These are phyloP conservation scores for Ciconia stormi DNA, from an alignment of 2,113 vertebrate genomes.

Conservation along the genomic window DNA sequence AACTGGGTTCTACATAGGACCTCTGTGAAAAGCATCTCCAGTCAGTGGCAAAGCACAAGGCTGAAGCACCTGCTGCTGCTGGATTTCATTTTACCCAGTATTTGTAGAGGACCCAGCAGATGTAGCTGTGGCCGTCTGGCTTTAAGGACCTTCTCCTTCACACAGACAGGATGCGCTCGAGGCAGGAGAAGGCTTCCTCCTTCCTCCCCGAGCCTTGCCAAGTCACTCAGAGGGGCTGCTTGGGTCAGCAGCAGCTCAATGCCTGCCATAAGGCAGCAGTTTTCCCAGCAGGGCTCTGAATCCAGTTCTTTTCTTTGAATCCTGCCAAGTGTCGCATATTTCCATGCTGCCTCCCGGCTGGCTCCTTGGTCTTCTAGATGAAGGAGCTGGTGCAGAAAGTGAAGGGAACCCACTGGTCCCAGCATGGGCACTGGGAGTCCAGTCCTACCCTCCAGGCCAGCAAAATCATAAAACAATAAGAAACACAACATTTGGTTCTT, in stretches of 20 bases:
- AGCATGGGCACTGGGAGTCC: background rate
- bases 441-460: background rate
- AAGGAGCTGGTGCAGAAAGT: background rate
- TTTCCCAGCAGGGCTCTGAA: background rate
- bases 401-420: background rate
- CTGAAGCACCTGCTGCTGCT: background rate
- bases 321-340: background rate
- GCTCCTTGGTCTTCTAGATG: background rate
- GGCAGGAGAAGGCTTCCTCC: background rate
- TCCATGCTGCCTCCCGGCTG: background rate
- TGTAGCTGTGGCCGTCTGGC: background rate
- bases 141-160: background rate
- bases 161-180: fast-evolving
- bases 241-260: background rate
- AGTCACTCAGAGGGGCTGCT: background rate
- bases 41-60: background rate
- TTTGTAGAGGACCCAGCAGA: background rate
- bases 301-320: background rate
- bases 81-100: background rate
- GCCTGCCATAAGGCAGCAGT: background rate
- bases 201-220: fast-evolving
- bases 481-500: background rate
- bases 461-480: background rate
- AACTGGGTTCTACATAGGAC: background rate
- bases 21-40: background rate